Percentiles rank a stretch among this genome's conserved stretches.
Conservation (phyloP, 1,140 invertebrate genomes). For the Lerema accius region DNA sequence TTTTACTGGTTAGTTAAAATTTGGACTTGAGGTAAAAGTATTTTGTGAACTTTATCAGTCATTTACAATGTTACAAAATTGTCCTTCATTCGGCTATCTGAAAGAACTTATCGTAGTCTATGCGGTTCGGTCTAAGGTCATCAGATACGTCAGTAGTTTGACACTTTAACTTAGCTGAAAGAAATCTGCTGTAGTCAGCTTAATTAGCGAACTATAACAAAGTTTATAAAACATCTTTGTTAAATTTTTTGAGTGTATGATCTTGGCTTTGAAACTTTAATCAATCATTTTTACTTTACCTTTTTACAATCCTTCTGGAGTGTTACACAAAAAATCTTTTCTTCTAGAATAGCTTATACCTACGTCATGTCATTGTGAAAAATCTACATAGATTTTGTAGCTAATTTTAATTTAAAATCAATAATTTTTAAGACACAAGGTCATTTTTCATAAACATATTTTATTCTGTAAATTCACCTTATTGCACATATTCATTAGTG, state of each 20-base stretch:
- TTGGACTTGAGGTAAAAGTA: background rate
- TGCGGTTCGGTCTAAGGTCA: slow-evolving; percentile 15
- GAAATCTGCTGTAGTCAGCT: slow-evolving; percentile 22
- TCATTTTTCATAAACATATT: too few relatives aligned
- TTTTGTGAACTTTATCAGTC: background rate
- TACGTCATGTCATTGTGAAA: too few relatives aligned
- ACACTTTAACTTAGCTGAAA: slow-evolving; percentile 22
- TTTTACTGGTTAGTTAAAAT: too few relatives aligned
- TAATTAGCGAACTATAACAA: slow-evolving; percentile 16
- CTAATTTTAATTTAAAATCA: too few relatives aligned
- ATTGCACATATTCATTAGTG: too few relatives aligned
- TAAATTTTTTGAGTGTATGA: slow-evolving; percentile 9
- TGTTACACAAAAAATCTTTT: too few relatives aligned
- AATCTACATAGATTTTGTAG: too few relatives aligned
- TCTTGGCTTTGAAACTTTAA: slow-evolving; percentile 24
- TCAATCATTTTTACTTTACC: background rate
- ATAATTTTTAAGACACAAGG: too few relatives aligned
- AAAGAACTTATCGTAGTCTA: slow-evolving; percentile 13
- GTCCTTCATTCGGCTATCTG: slow-evolving; percentile 21
- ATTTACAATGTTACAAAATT: slow-evolving; percentile 11
- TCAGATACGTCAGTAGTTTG: slow-evolving; percentile 17
- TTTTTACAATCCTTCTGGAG: too few relatives aligned
- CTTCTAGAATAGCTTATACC: too few relatives aligned
- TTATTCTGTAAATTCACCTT: too few relatives aligned
- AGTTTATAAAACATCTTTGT: slow-evolving; percentile 14